These are phyloP conservation scores for Drosophila kuntzei DNA, from an alignment of 2,888 invertebrate genomes.

Conservation along the genomic window DNA sequence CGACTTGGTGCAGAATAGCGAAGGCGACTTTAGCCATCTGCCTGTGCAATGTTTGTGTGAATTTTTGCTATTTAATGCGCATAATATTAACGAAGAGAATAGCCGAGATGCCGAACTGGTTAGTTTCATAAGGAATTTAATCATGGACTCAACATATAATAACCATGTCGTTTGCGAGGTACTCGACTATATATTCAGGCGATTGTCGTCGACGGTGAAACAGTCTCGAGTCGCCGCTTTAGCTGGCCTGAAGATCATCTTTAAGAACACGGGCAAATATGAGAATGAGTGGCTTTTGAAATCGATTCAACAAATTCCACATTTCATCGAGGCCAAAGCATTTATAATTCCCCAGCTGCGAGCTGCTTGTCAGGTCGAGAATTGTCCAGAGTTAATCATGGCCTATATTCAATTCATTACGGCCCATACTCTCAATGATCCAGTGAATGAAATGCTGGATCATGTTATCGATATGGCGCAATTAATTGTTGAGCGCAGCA, in stretches of 20 bases:
- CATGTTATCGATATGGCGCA: slow-evolving; percentile 94
- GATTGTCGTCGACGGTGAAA: slow-evolving; percentile 93
- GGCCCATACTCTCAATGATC: slow-evolving; percentile 89
- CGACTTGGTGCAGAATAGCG: slow-evolving; percentile 95
- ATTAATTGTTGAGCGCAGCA: slow-evolving; percentile 95
- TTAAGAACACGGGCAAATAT: slow-evolving; percentile 85
- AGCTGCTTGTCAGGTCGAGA: slow-evolving; percentile 96
- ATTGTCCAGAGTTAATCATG: slow-evolving; percentile 90
- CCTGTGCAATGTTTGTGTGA: slow-evolving; percentile 99
- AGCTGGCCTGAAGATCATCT: slow-evolving; percentile 89
- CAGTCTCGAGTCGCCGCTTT: slow-evolving; percentile 91
- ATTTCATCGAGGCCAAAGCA: slow-evolving; percentile 91
- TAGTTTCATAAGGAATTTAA: slow-evolving; percentile 87
- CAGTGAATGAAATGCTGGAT: slow-evolving; percentile 89
- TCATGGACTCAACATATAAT: slow-evolving; percentile 86
- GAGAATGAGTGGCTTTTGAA: slow-evolving; percentile 87
- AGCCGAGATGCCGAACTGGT: slow-evolving; percentile 90
- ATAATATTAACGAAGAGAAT: slow-evolving; percentile 89
- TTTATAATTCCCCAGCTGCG: slow-evolving; percentile 90
- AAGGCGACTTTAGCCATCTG: slow-evolving; percentile 91
- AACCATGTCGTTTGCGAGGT: slow-evolving; percentile 90
- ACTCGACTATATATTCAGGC: slow-evolving; percentile 94
- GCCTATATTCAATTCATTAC: slow-evolving; percentile 95
- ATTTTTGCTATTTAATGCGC: slow-evolving; percentile 91
- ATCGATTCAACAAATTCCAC: slow-evolving; percentile 90